Evolutionary conservation across 2,888 invertebrate species (phyloP).

Genomic region (Helleia helle): DNA sequence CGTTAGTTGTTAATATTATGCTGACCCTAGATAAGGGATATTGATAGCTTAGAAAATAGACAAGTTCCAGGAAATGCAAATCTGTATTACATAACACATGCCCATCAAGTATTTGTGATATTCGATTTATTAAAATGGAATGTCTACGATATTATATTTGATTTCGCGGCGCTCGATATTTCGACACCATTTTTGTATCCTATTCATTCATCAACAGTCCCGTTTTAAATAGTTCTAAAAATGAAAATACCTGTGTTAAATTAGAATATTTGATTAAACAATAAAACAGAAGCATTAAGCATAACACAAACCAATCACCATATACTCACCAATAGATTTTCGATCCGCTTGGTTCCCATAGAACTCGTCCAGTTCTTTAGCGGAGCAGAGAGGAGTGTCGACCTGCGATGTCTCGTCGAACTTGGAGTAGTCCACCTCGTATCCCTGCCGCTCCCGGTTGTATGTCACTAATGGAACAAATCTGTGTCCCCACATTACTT

Average conservation of each 20-base stretch:
- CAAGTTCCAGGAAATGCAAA: constrained; percentile 25
- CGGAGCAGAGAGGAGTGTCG: constrained; percentile 85
- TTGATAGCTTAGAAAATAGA: constrained; percentile 28
- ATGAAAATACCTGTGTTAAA: too few species aligned
- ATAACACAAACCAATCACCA: constrained; percentile 23
- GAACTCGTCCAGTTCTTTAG: constrained; percentile 77
- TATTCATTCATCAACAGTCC: too few species aligned
- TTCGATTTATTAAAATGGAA: not conserved
- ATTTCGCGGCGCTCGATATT: too few species aligned
- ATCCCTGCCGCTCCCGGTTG: constrained; percentile 82
- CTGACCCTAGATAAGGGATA: constrained; percentile 53
- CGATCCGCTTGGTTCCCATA: constrained; percentile 74
- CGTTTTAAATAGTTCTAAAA: too few species aligned
- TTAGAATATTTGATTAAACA: not conserved
- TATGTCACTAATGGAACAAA: constrained; percentile 84
- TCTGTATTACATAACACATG: constrained; percentile 6
- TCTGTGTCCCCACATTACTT: constrained; percentile 87
- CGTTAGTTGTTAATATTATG: constrained; percentile 27
- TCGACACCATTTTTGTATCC: too few species aligned
- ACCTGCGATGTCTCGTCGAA: constrained; percentile 87
- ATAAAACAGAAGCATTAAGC: constrained; percentile 1
- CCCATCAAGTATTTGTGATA: not conserved
- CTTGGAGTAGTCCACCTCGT: constrained; percentile 86
- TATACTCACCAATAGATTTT: constrained; percentile 70
- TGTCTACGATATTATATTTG: too few species aligned